phyloP scores from a whole-genome alignment of 2,797 vertebrate species.

The Dallia pectoralis region DNA sequence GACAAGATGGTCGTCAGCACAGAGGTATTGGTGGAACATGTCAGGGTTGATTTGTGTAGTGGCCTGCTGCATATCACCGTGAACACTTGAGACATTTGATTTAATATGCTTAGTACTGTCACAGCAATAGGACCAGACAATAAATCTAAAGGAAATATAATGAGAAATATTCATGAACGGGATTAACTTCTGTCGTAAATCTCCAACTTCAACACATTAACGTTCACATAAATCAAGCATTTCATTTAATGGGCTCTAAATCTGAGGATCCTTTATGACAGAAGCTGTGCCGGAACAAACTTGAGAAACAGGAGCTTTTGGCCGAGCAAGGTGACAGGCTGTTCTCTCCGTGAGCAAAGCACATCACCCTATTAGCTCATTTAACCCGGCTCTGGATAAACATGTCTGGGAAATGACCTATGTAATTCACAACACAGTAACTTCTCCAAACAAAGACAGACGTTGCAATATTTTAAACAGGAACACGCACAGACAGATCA shows the following conservation, averaged over 20 bases:
- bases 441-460: no score
- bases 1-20: neutral
- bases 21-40: neutral
- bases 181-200: conserved; percentile 57
- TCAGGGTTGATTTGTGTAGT: neutral
- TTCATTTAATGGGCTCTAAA: conserved; percentile 60
- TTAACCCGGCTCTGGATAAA: no score
- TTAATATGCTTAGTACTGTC: conserved; percentile 46
- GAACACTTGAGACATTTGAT: conserved; percentile 27
- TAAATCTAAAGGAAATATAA: conserved; percentile 58
- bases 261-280: conserved; percentile 36
- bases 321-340: no score
- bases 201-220: conserved; percentile 49
- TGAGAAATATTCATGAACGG: conserved; percentile 68
- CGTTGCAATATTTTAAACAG: neutral
- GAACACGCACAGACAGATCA: neutral
- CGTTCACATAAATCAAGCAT: conserved; percentile 39
- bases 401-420: no score
- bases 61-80: neutral
- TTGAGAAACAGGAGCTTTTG: no score
- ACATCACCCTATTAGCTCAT: no score
- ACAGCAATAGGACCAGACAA: conserved; percentile 29
- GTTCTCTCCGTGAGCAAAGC: no score
- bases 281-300: conserved; percentile 7
- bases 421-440: no score